These are phyloP conservation scores for Pseudomugil tenellus DNA, from an alignment of 2,797 vertebrate genomes.

Conservation along the genomic window DNA sequence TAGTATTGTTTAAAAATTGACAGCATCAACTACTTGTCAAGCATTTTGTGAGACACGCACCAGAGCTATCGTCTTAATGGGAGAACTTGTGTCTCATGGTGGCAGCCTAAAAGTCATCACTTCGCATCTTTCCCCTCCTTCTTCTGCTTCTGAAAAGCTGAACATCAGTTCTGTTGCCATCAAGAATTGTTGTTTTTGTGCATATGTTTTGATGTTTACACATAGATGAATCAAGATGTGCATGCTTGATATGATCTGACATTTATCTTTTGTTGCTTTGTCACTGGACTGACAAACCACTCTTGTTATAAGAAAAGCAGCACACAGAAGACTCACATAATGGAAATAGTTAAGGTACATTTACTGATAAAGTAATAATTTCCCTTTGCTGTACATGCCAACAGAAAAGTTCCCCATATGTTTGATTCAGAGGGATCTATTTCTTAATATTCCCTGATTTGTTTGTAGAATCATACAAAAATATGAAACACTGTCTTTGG, in stretches of 20 bases:
- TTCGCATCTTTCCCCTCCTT: slow-evolving; percentile 47
- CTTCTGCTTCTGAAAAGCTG: slow-evolving; percentile 51
- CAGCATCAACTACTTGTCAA: slow-evolving; percentile 73
- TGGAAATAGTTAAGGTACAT: slow-evolving; percentile 56
- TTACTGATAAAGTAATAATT: slow-evolving; percentile 32
- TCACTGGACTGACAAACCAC: slow-evolving; percentile 38
- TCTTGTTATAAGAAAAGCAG: slow-evolving; percentile 43
- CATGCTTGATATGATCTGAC: slow-evolving; percentile 64
- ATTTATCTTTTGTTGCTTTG: slow-evolving; percentile 58
- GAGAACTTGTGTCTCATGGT: slow-evolving; percentile 55
- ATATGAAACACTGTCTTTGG: not conserved
- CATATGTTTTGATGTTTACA: slow-evolving; percentile 63
- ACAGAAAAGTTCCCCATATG: slow-evolving; percentile 26
- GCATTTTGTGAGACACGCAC: slow-evolving; percentile 60
- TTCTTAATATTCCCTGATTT: not conserved
- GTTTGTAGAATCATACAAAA: not conserved
- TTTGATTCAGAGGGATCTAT: not conserved
- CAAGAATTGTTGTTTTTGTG: slow-evolving; percentile 72
- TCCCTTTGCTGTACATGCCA: slow-evolving; percentile 20
- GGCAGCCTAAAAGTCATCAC: slow-evolving; percentile 65
- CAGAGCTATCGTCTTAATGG: slow-evolving; percentile 67
- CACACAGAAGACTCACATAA: slow-evolving; percentile 45
- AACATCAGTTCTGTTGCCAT: slow-evolving; percentile 63
- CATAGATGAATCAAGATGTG: slow-evolving; percentile 54
- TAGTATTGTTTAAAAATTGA: slow-evolving; percentile 81